A percentile compares a stretch with the other conserved stretches of the same genome.
These are phyloP conservation scores for Aquatica leii DNA, from an alignment of 2,888 invertebrate species.

Conservation along the genomic window DNA sequence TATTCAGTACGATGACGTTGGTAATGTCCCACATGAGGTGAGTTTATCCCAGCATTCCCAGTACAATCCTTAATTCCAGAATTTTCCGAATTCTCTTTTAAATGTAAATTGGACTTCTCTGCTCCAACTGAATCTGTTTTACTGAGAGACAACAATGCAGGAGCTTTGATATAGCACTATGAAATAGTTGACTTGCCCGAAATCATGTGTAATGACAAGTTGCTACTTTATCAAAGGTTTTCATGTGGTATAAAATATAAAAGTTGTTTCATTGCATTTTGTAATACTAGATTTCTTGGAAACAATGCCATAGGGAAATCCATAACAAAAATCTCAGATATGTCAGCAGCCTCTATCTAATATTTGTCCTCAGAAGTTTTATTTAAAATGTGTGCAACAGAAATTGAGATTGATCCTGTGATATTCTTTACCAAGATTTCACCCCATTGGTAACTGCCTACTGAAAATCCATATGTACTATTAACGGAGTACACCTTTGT, in stretches of 20 bases:
- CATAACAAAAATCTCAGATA: constrained; percentile 74
- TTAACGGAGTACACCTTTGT: constrained; percentile 70
- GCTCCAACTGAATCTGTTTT: constrained; percentile 83
- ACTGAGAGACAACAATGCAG: constrained; percentile 69
- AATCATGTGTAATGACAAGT: constrained; percentile 88
- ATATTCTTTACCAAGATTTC: constrained; percentile 75
- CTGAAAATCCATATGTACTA: constrained; percentile 91
- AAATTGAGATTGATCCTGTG: constrained; percentile 65
- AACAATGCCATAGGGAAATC: constrained; percentile 78
- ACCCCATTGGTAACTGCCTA: constrained; percentile 89
- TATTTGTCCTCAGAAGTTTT: constrained; percentile 80
- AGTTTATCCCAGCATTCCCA: constrained; percentile 71
- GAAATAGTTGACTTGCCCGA: constrained; percentile 83
- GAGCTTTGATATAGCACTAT: constrained; percentile 77
- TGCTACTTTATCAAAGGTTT: constrained; percentile 81
- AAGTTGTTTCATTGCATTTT: constrained; percentile 72
- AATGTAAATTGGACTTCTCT: constrained; percentile 73
- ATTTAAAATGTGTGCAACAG: constrained; percentile 70
- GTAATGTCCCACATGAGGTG: constrained; percentile 74
- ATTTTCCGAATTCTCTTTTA: constrained; percentile 78
- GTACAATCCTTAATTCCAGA: constrained; percentile 75
- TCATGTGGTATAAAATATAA: constrained; percentile 75
- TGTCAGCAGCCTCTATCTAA: constrained; percentile 89
- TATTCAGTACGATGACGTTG: constrained; percentile 71
- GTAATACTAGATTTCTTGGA: constrained; percentile 74